phyloP scores from a whole-genome alignment of 2,797 vertebrate genomes.

The Cryptoblepharus egeriae region DNA sequence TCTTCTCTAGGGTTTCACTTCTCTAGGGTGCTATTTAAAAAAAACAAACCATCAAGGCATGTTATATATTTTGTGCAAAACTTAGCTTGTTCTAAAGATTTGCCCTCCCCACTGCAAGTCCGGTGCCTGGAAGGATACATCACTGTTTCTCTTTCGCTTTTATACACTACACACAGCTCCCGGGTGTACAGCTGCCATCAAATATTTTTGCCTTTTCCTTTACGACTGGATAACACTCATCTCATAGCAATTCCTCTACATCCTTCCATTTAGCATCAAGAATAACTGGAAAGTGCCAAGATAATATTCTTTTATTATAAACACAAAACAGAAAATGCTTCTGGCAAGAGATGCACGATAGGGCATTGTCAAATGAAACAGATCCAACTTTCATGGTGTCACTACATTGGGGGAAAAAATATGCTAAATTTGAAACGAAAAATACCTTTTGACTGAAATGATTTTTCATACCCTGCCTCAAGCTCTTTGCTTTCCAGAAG shows the following conservation, averaged over 20 bases:
- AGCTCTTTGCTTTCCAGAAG: constrained; percentile 17
- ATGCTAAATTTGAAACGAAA: constrained; percentile 39
- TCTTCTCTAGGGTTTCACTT: too few species aligned
- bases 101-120: not conserved
- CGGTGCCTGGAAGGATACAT: not conserved
- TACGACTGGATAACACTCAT: not conserved
- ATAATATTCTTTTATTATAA: not conserved
- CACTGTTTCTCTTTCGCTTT: not conserved
- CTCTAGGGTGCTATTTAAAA: too few species aligned
- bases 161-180: not conserved
- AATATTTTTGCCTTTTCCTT: not conserved
- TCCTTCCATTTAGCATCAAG: not conserved
- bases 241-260: not conserved
- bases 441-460: constrained; percentile 4
- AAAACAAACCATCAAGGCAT: too few species aligned
- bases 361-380: constrained; percentile 50
- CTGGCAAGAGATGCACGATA: constrained; percentile 39
- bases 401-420: constrained; percentile 17
- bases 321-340: constrained; percentile 23
- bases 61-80: too few species aligned
- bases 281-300: constrained; percentile 2
- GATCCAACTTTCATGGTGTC: not conserved
- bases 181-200: not conserved
- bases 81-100: too few species aligned
- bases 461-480: constrained; percentile 25